These are phyloP conservation scores for Poecile atricapillus DNA, from an alignment of 2,113 vertebrate species.

Conservation along the genomic window DNA sequence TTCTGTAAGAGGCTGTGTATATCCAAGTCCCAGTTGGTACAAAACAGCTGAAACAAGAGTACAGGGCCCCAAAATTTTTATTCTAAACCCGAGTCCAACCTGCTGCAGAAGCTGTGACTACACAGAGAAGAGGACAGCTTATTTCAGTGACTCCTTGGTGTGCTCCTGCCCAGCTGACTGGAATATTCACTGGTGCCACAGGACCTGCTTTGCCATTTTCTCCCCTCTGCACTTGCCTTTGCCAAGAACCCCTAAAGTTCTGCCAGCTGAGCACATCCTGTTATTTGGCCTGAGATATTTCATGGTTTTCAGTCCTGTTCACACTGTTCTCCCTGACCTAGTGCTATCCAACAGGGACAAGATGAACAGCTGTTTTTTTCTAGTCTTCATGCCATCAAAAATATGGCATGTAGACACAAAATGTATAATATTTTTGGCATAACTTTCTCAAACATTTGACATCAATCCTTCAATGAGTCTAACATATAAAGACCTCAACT, in stretches of 20 bases:
- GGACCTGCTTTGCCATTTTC: background rate
- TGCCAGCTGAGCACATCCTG: accelerated
- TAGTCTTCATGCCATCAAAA: background rate
- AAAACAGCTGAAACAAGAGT: background rate
- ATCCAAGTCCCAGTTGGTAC: background rate
- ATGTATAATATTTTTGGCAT: background rate
- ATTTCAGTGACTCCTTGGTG: background rate
- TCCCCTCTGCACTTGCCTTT: background rate
- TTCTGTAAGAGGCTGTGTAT: background rate
- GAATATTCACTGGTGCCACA: background rate
- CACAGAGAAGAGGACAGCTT: background rate
- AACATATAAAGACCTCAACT: background rate
- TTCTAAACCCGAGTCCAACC: background rate
- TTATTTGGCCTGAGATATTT: background rate
- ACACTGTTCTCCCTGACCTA: background rate
- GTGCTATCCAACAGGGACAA: background rate
- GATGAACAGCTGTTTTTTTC: background rate
- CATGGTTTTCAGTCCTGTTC: background rate
- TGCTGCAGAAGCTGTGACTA: background rate
- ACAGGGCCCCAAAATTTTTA: background rate
- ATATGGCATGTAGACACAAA: background rate
- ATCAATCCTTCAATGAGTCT: background rate
- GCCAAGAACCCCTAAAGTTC: too few species aligned
- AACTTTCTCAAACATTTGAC: background rate
- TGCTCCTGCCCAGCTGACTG: background rate